phyloP scores from a whole-genome alignment of 2,113 vertebrate genomes.

The Ochotona curzoniae region DNA sequence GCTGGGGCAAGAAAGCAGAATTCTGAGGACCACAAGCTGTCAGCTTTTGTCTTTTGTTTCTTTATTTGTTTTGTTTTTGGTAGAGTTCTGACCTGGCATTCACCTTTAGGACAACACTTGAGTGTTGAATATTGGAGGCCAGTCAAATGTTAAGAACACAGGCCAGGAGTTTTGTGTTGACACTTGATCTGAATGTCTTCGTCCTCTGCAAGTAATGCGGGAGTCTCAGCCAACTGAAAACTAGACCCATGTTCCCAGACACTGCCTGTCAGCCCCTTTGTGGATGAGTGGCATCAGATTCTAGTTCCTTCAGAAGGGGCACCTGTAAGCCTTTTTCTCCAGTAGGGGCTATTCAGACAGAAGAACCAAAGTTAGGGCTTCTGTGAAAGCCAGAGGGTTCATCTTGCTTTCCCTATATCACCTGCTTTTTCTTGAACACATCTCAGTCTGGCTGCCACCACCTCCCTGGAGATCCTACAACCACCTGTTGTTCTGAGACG shows the following conservation, averaged over 20 bases:
- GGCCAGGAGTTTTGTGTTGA: not conserved
- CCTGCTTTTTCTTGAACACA: not conserved
- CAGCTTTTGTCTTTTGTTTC: not conserved
- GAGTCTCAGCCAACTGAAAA: not conserved
- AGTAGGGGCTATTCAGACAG: not conserved
- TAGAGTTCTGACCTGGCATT: too few species aligned
- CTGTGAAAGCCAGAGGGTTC: not conserved
- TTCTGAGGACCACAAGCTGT: not conserved
- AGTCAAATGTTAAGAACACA: not conserved
- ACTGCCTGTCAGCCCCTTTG: not conserved
- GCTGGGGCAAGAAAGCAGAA: not conserved
- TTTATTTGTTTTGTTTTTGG: not conserved
- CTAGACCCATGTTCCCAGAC: not conserved
- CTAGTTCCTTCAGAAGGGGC: not conserved
- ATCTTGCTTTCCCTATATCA: not conserved
- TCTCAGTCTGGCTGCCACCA: not conserved
- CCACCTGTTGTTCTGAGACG: not conserved
- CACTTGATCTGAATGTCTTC: not conserved
- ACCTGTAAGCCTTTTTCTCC: not conserved
- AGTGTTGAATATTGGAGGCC: not conserved
- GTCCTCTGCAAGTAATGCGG: not conserved
- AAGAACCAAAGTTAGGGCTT: not conserved
- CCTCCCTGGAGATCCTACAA: not conserved
- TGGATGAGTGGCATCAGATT: not conserved
- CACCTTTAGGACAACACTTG: not conserved